A percentile compares a stretch with the other conserved stretches of the same genome.
phyloP scores from a whole-genome alignment of 2,113 vertebrate genomes.

The Silurus asotus region DNA sequence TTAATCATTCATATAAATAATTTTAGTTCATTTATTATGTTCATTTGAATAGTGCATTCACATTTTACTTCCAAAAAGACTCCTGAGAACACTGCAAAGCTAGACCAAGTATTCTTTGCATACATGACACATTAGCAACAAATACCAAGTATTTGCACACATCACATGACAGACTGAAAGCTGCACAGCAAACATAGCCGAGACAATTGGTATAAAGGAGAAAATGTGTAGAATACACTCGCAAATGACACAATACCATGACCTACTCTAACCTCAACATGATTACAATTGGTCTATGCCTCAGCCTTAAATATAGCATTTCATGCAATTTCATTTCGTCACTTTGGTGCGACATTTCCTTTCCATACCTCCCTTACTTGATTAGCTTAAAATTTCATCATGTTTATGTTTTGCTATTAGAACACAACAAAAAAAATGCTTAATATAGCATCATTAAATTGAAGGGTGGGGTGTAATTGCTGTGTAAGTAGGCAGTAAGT shows the following conservation, averaged over 20 bases:
- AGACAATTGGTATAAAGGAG: background rate
- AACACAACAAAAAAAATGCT: background rate
- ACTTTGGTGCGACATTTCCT: background rate
- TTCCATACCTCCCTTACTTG: background rate
- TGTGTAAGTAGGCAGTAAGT: conserved; percentile 34
- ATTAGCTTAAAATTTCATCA: conserved; percentile 18
- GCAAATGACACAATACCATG: background rate
- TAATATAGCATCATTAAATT: conserved; percentile 19
- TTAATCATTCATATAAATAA: background rate
- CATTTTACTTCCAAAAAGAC: background rate
- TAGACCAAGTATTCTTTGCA: background rate
- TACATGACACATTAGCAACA: conserved; percentile 1
- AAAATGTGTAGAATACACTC: background rate
- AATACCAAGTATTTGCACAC: background rate
- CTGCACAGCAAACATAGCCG: background rate
- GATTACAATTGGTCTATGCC: background rate
- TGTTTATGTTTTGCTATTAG: conserved; percentile 5
- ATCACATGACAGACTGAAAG: background rate
- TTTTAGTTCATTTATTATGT: background rate
- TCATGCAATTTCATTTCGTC: background rate
- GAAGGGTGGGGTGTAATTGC: conserved; percentile 30
- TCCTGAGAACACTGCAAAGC: background rate
- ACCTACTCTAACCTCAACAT: background rate
- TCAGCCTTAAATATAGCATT: too few species aligned
- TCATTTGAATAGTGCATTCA: background rate